phyloP scores from a whole-genome alignment of 2,888 invertebrate species.

The Drosophila kanekoi region DNA sequence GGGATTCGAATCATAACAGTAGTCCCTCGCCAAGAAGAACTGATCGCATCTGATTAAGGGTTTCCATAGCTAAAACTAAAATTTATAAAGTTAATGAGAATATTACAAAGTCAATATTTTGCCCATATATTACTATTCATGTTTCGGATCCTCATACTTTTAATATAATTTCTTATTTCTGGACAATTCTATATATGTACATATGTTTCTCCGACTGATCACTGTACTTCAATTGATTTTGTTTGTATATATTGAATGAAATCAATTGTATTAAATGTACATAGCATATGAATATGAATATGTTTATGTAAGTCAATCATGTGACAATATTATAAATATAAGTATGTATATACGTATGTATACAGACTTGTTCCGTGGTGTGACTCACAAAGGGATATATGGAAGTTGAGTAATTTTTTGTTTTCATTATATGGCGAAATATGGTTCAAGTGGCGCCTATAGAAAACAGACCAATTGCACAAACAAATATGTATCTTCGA shows the following conservation, averaged over 20 bases:
- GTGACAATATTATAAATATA: background rate
- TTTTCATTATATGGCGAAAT: slow-evolving; percentile 7
- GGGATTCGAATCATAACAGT: background rate
- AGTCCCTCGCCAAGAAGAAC: background rate
- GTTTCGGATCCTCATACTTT: too few relatives aligned
- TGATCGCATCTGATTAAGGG: background rate
- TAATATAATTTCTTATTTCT: too few relatives aligned
- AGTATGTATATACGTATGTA: background rate
- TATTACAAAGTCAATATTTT: too few relatives aligned
- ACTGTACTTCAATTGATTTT: slow-evolving; percentile 32
- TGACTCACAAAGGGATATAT: background rate
- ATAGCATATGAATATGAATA: background rate
- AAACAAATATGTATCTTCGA: too few relatives aligned
- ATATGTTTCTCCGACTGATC: background rate
- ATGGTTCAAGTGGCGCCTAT: too few relatives aligned
- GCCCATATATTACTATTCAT: too few relatives aligned
- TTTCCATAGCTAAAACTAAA: background rate
- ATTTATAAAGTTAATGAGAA: too few relatives aligned
- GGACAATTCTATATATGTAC: background rate
- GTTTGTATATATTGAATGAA: slow-evolving; percentile 27
- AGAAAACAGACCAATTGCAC: too few relatives aligned
- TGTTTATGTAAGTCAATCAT: slow-evolving; percentile 1
- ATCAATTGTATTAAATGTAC: slow-evolving; percentile 27
- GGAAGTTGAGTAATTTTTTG: background rate
- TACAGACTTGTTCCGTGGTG: background rate